A percentile compares a stretch with the other conserved stretches of the same genome.
Evolutionary conservation across 2,797 vertebrate genomes (phyloP).

Genomic region (Scarus forsteni): DNA sequence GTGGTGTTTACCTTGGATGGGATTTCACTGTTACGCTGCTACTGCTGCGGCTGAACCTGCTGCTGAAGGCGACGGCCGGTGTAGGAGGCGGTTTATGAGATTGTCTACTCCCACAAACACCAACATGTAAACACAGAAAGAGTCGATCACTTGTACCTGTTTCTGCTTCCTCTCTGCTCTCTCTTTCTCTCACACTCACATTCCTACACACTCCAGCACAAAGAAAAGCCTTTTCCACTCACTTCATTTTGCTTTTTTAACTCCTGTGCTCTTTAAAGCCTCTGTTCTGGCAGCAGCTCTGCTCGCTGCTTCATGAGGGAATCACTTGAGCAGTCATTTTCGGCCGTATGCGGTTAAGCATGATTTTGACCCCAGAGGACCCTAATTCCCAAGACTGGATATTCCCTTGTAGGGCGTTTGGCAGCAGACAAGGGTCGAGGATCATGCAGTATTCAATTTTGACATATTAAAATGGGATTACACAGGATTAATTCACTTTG

Average conservation of each 20-base stretch:
- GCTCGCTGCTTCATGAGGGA: slow-evolving; percentile 44
- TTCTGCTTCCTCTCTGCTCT: not conserved
- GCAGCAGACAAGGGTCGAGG: not conserved
- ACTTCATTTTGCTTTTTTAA: slow-evolving; percentile 59
- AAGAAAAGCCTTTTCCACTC: slow-evolving; percentile 68
- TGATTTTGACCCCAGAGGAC: slow-evolving; percentile 52
- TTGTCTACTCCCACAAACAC: slow-evolving; percentile 33
- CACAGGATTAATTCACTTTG: slow-evolving; percentile 10
- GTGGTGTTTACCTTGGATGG: slow-evolving; percentile 75
- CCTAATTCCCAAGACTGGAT: slow-evolving; percentile 38
- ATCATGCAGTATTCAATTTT: slow-evolving; percentile 20
- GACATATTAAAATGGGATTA: slow-evolving; percentile 30
- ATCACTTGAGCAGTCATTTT: slow-evolving; percentile 48
- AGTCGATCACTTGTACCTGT: not conserved
- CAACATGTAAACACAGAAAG: slow-evolving; percentile 22
- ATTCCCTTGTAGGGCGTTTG: slow-evolving; percentile 58
- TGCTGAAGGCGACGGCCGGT: slow-evolving; percentile 22
- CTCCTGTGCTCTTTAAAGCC: slow-evolving; percentile 63
- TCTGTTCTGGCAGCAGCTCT: slow-evolving; percentile 27
- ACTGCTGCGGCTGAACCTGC: slow-evolving; percentile 33
- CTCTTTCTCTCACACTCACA: not conserved
- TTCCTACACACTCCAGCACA: slow-evolving; percentile 43
- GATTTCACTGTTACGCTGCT: slow-evolving; percentile 58
- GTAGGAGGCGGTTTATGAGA: slow-evolving; percentile 16
- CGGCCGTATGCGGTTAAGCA: slow-evolving; percentile 46